phyloP scores from a whole-genome alignment of 2,888 invertebrate species.

The Aethes cnicana region DNA sequence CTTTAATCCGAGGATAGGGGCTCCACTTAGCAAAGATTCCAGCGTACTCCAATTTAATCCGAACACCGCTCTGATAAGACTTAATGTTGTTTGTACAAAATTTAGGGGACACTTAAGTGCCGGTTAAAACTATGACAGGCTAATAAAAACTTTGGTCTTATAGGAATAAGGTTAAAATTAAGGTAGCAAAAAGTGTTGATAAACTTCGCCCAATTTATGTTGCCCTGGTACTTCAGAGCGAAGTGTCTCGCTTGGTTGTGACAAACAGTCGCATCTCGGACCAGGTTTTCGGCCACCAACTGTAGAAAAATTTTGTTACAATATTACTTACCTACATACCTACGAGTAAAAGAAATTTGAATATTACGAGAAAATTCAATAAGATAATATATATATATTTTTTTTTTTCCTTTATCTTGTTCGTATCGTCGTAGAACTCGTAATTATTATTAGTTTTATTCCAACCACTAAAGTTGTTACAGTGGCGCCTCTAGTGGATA shows the following conservation, averaged over 20 bases:
- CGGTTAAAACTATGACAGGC: neutral
- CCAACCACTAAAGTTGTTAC: too few relatives aligned
- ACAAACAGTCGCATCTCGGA: constrained; percentile 17
- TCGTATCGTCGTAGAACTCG: too few relatives aligned
- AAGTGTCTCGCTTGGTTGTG: constrained; percentile 35
- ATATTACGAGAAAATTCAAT: too few relatives aligned
- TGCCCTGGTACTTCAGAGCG: constrained; percentile 38
- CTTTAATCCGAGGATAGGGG: constrained; percentile 34
- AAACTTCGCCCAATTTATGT: constrained; percentile 30
- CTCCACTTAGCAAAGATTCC: constrained; percentile 8
- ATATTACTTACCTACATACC: too few relatives aligned
- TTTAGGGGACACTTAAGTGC: constrained; percentile 4
- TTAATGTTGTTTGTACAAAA: constrained; percentile 13
- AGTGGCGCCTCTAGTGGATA: too few relatives aligned
- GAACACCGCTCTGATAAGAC: neutral
- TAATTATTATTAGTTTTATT: too few relatives aligned
- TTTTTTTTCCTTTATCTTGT: too few relatives aligned
- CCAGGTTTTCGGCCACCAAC: neutral
- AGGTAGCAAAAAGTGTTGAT: neutral
- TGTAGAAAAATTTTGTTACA: too few relatives aligned
- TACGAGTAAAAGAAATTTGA: too few relatives aligned
- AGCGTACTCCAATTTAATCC: constrained; percentile 17
- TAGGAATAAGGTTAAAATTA: constrained; percentile 12
- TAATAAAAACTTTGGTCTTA: neutral
- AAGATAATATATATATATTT: too few relatives aligned